Conservation (phyloP, 1,140 invertebrate species). For the Coelopa frigida region DNA sequence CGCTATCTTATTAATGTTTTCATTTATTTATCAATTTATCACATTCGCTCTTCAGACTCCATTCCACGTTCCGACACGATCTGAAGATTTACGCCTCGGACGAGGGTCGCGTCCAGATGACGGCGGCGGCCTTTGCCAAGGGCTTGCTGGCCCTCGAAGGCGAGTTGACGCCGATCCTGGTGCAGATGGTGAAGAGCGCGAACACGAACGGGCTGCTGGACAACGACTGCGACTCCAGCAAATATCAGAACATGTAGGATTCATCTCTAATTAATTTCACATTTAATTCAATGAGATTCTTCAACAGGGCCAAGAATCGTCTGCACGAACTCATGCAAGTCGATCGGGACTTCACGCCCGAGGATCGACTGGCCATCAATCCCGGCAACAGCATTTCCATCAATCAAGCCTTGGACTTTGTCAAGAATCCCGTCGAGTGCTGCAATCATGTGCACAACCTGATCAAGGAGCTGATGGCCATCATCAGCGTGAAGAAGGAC, state of each 20-base stretch:
- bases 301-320: constrained; percentile 80
- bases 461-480: constrained; percentile 77
- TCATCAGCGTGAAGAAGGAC: constrained; percentile 78
- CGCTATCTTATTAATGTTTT: background rate
- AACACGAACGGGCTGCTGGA: constrained; percentile 98
- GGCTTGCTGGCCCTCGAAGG: constrained; percentile 95
- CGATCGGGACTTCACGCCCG: constrained; percentile 78
- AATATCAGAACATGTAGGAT: constrained; percentile 88
- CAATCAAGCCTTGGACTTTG: constrained; percentile 83
- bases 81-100: constrained; percentile 99
- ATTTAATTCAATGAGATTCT: background rate
- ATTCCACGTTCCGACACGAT: constrained; percentile 98
- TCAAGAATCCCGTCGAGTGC: constrained; percentile 92
- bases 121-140: constrained; percentile 98
- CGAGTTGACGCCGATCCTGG: constrained; percentile 95
- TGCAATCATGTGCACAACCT: constrained; percentile 83
- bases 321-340: constrained; percentile 90
- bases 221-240: constrained; percentile 94
- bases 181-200: constrained; percentile 99
- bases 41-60: constrained; percentile 65
- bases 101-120: constrained; percentile 99
- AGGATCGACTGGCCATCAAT: constrained; percentile 83
- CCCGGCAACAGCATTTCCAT: constrained; percentile 83
- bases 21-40: background rate
- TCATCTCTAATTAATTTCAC: background rate